phyloP scores from a whole-genome alignment of 1,140 invertebrate genomes.

The Armadillidium nasatum region DNA sequence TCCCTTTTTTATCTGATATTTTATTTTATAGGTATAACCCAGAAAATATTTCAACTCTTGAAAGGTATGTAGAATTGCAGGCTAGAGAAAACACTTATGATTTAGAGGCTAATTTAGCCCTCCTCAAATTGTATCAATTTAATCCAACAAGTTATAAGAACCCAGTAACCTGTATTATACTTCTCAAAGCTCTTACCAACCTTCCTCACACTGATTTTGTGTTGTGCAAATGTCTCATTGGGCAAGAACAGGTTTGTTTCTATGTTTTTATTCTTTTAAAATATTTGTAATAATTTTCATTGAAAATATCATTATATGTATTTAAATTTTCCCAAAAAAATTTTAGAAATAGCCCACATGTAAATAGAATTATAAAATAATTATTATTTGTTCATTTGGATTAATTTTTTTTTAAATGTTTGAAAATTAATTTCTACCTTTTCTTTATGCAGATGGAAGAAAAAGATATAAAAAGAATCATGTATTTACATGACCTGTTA shows the following conservation, averaged over 20 bases:
- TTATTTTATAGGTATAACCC: constrained; percentile 77
- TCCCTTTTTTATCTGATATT: neutral
- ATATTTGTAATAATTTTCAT: too few species aligned
- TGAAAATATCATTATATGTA: too few species aligned
- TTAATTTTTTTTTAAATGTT: too few species aligned
- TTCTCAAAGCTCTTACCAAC: constrained; percentile 91
- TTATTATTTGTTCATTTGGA: too few species aligned
- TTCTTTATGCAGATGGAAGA: constrained; percentile 70
- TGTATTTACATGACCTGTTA: constrained; percentile 81
- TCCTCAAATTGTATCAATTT: constrained; percentile 57
- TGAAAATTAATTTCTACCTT: constrained; percentile 9
- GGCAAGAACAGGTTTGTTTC: constrained; percentile 67
- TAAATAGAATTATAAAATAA: too few species aligned
- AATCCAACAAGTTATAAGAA: constrained; percentile 55
- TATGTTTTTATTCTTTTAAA: too few species aligned
- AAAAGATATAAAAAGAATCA: constrained; percentile 75
- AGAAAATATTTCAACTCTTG: constrained; percentile 79
- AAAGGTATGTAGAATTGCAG: constrained; percentile 89
- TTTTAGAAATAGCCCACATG: too few species aligned
- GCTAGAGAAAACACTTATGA: constrained; percentile 90
- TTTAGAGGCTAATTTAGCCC: constrained; percentile 90
- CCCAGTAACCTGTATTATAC: constrained; percentile 74
- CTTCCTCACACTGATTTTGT: constrained; percentile 95
- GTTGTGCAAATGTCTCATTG: constrained; percentile 89
- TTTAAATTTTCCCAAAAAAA: too few species aligned